Percentiles rank a stretch among this genome's conserved stretches.
Conservation (phyloP, 2,797 vertebrate species). For the Myiotriccus ornatus region DNA sequence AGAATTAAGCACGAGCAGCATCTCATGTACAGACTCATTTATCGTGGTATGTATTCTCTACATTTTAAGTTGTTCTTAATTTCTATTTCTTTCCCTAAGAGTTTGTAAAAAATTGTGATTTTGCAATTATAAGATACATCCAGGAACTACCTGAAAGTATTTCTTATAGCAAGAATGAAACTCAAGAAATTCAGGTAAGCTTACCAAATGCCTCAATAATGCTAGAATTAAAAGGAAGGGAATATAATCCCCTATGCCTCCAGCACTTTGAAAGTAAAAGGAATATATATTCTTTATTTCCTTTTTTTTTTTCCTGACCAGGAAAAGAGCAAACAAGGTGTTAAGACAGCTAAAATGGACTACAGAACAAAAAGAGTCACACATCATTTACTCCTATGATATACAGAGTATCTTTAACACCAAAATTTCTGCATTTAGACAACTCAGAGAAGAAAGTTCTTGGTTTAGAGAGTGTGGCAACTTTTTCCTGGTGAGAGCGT, state of each 20-base stretch:
- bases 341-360: background rate
- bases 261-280: background rate
- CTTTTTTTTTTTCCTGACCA: background rate
- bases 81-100: slow-evolving; percentile 16
- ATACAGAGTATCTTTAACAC: slow-evolving; percentile 13
- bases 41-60: background rate
- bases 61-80: slow-evolving; percentile 9
- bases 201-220: slow-evolving; percentile 41
- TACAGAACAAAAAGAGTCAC: background rate
- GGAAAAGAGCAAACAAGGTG: background rate
- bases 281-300: background rate
- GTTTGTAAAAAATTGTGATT: slow-evolving; percentile 7
- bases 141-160: slow-evolving; percentile 3
- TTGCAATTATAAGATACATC: slow-evolving; percentile 25
- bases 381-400: background rate
- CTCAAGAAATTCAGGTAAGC: background rate
- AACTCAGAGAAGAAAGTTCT: background rate
- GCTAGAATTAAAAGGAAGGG: slow-evolving; percentile 3
- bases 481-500: background rate
- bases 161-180: slow-evolving; percentile 11
- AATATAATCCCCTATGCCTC: background rate
- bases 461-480: background rate
- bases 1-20: background rate
- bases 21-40: background rate
- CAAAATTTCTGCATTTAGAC: background rate